A percentile compares a stretch with the other conserved stretches of the same genome.
Evolutionary conservation across 2,888 invertebrate genomes (phyloP).

Genomic region (Oegoconia quadripuncta): DNA sequence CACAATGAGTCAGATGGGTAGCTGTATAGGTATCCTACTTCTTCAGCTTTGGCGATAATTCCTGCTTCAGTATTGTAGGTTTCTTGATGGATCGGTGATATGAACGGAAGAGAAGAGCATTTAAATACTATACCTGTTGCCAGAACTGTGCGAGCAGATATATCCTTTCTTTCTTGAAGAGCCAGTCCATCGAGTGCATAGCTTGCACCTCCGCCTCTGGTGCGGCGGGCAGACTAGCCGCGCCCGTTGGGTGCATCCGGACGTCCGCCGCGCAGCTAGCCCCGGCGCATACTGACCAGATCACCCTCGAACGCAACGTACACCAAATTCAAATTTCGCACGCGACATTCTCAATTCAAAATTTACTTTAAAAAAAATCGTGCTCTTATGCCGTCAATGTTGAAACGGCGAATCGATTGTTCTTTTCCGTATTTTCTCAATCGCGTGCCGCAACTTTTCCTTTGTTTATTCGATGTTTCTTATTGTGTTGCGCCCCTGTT

Average conservation of each 20-base stretch:
- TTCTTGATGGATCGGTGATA: too few relatives aligned
- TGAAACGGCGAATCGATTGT: conserved; percentile 44
- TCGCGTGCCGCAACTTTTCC: conserved; percentile 39
- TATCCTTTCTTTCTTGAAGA: conserved; percentile 97
- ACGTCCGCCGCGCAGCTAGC: conserved; percentile 53
- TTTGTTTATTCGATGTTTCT: conserved; percentile 43
- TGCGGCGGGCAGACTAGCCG: conserved; percentile 87
- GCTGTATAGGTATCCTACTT: too few relatives aligned
- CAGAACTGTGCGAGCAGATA: conserved; percentile 96
- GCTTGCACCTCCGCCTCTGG: conserved; percentile 94
- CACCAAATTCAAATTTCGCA: conserved; percentile 31
- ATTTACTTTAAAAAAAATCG: conserved; percentile 15
- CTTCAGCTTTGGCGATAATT: too few relatives aligned
- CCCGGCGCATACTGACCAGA: conserved; percentile 57
- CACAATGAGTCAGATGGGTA: too few relatives aligned
- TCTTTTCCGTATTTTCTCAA: conserved; percentile 39
- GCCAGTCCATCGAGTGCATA: conserved; percentile 98
- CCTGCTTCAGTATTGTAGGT: too few relatives aligned
- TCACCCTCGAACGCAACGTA: conserved; percentile 24
- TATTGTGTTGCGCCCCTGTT: conserved; percentile 50
- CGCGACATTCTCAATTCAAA: conserved; percentile 35
- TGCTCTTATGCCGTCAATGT: conserved; percentile 29
- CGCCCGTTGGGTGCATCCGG: conserved; percentile 88
- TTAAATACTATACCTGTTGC: conserved; percentile 90
- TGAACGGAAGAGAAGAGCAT: too few relatives aligned